phyloP scores from a whole-genome alignment of 2,888 invertebrate genomes.

The Eupithecia abbreviata region DNA sequence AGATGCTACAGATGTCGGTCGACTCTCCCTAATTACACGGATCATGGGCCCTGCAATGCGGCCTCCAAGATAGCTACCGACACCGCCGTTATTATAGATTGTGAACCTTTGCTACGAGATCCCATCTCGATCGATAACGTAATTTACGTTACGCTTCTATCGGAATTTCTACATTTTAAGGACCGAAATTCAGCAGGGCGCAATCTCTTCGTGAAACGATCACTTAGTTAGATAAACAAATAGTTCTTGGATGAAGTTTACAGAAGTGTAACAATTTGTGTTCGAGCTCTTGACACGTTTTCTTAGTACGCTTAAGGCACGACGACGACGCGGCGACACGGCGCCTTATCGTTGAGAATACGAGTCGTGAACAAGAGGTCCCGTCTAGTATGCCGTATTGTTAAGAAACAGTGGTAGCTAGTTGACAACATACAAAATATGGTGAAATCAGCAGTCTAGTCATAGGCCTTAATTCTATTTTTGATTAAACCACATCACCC shows the following conservation, averaged over 20 bases:
- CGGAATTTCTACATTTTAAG: constrained; percentile 9
- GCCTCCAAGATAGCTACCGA: constrained; percentile 44
- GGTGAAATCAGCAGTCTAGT: too few relatives aligned
- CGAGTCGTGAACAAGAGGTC: too few relatives aligned
- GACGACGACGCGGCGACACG: too few relatives aligned
- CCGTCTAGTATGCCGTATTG: too few relatives aligned
- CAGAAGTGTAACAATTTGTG: background rate
- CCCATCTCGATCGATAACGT: constrained; percentile 32
- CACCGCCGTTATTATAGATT: constrained; percentile 36
- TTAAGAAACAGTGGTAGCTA: too few relatives aligned
- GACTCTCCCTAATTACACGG: constrained; percentile 57
- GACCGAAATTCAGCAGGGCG: background rate
- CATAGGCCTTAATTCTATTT: too few relatives aligned
- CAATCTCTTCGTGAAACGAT: background rate
- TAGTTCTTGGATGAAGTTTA: constrained; percentile 2
- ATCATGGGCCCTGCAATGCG: constrained; percentile 47
- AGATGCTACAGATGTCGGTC: constrained; percentile 50
- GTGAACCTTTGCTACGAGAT: constrained; percentile 35
- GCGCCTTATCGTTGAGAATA: too few relatives aligned
- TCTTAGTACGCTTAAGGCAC: too few relatives aligned
- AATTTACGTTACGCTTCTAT: constrained; percentile 18
- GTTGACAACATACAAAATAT: too few relatives aligned
- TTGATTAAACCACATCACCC: too few relatives aligned
- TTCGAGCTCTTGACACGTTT: background rate
- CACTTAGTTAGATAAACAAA: constrained; percentile 2